Evolutionary conservation across 2,888 invertebrate species (phyloP), one percentile per base, ranked within the genome.

Genomic region (Aleiodes leptofemur): DNA sequence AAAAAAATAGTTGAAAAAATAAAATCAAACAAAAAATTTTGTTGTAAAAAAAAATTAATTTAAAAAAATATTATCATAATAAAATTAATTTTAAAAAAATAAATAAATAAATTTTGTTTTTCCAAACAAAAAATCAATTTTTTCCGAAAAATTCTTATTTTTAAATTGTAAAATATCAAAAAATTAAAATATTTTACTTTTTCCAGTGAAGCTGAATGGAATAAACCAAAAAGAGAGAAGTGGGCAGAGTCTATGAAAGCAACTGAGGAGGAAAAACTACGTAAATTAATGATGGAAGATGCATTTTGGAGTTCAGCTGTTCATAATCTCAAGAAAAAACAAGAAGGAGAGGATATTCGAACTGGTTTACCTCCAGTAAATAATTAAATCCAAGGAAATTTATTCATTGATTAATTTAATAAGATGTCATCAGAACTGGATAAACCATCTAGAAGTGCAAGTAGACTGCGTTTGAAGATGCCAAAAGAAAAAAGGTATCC

Each of bases 401-500:
- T 43, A 43, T 43, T 23, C 11, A 3, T 43, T 43, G 43, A 11
- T 43, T 56, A 68, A 73, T 48, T 72, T 55, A 69, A 16, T 9
- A 3, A 69, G 51, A 29, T 31, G 59, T 7, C 57, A 73, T 68
- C 14, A 5, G 23, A 29, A 9, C 23, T 23, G 23, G 11, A 56
- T 56, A 56, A n/a, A 56, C 56, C n/a, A 11, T 7, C 8, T 7
- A 56, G 14, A 9, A n/a, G 14, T 56, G 29, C 4, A 11, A 23
- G 56, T 56, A 16, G 56, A 29, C 56, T 56, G 9, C 56, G 56
- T 1, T 56, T 13, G 14, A 59, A 5, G 14, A 59, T 16, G 55
- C 7, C 38, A 16, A 73, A 73, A 72, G 74, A 53, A 69, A 75
- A 66, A 29, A 56, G 56, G 56, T 56, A 56, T 5, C n/a, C 13